Conservation (phyloP, 2,888 invertebrate genomes). For the Lissonota sp. region DNA sequence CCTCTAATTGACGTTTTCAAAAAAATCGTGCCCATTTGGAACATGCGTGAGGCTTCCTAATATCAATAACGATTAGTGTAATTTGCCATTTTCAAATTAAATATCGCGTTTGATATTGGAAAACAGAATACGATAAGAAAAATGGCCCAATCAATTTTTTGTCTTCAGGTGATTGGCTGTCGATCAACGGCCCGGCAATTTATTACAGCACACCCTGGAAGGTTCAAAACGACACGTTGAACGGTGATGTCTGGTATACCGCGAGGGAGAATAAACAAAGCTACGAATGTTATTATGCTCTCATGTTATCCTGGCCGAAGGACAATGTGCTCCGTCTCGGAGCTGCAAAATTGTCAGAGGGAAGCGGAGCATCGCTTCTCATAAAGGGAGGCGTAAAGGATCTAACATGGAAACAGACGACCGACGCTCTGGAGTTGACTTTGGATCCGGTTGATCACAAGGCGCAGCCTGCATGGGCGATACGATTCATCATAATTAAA, state of each 20-base stretch:
- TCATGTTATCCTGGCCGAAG: conserved; percentile 89
- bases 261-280: conserved; percentile 72
- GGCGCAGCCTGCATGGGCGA: conserved; percentile 79
- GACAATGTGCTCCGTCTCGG: conserved; percentile 85
- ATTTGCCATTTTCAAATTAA: too few relatives aligned
- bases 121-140: too few relatives aligned
- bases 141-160: conserved; percentile 12
- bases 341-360: conserved; percentile 79
- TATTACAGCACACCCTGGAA: conserved; percentile 92
- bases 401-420: conserved; percentile 72
- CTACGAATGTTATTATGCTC: conserved; percentile 86
- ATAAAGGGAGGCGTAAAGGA: conserved; percentile 82
- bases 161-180: conserved; percentile 87
- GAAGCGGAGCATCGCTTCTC: conserved; percentile 3
- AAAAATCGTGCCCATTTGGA: too few relatives aligned
- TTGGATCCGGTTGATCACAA: conserved; percentile 72
- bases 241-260: conserved; percentile 91
- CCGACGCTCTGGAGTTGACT: conserved; percentile 63
- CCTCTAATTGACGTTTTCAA: too few relatives aligned
- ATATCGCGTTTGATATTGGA: too few relatives aligned
- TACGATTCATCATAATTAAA: conserved; percentile 56
- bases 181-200: conserved; percentile 94
- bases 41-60: too few relatives aligned
- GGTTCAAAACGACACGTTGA: conserved; percentile 92
- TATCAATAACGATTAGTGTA: too few relatives aligned